A percentile compares a stretch with the other conserved stretches of the same genome.
Conservation (phyloP, 2,888 invertebrate genomes). For the Epicampocera succincta region DNA sequence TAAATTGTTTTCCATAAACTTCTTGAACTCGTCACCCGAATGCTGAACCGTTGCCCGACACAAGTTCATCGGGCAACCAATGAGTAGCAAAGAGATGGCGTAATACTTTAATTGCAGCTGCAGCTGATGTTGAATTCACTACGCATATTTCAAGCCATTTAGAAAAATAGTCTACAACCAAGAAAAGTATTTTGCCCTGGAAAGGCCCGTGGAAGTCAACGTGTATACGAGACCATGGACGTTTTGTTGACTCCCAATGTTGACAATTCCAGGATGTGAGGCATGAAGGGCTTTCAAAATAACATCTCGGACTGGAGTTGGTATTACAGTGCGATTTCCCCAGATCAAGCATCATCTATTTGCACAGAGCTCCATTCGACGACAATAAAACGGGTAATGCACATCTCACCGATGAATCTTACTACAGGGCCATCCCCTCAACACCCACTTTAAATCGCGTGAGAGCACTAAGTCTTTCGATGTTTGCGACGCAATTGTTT, state of each 20-base stretch:
- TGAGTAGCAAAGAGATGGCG: too few relatives aligned
- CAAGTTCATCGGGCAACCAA: too few relatives aligned
- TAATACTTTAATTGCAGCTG: too few relatives aligned
- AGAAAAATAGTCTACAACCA: slow-evolving; percentile 56
- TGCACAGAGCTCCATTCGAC: neutral
- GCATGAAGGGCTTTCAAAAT: neutral
- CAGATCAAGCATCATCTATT: neutral
- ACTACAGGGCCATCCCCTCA: neutral
- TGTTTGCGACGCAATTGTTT: neutral
- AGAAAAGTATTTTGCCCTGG: slow-evolving; percentile 36
- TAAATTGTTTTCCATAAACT: too few relatives aligned
- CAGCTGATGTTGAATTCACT: too few relatives aligned
- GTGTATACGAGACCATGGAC: slow-evolving; percentile 49
- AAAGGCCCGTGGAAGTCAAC: slow-evolving; percentile 54
- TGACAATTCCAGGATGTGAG: neutral
- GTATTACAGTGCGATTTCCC: neutral
- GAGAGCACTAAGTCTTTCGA: neutral
- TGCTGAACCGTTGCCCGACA: too few relatives aligned
- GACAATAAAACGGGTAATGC: neutral
- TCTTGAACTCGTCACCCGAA: too few relatives aligned
- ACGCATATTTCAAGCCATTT: slow-evolving; percentile 59
- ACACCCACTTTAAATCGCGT: neutral
- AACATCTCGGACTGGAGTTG: neutral
- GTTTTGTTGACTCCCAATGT: slow-evolving; percentile 33
- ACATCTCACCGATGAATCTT: neutral